Conservation (phyloP, 2,797 vertebrate species). For the Helostoma temminkii region DNA sequence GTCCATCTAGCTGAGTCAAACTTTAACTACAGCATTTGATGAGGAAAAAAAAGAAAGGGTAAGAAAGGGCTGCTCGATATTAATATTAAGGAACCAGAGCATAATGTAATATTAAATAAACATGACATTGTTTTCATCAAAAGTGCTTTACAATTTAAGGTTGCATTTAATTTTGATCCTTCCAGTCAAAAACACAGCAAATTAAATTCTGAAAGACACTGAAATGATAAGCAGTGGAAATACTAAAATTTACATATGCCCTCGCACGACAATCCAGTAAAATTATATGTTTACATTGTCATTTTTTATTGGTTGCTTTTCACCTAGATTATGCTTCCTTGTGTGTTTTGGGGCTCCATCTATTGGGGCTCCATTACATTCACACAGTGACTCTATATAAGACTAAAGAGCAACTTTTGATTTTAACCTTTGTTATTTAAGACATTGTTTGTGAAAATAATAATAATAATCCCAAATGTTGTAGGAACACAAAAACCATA, state of each 20-base stretch:
- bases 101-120: background rate
- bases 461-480: conserved; percentile 71
- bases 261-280: background rate
- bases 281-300: background rate
- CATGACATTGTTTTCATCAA: background rate
- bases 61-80: too few relatives aligned
- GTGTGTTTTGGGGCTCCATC: background rate
- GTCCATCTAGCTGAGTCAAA: conserved; percentile 2
- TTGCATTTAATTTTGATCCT: background rate
- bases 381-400: background rate
- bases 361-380: background rate
- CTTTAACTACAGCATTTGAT: conserved; percentile 6
- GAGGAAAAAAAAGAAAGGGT: background rate
- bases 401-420: conserved; percentile 18
- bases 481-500: conserved; percentile 74
- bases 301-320: background rate
- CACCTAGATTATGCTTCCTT: background rate
- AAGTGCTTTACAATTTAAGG: background rate
- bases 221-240: background rate
- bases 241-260: background rate
- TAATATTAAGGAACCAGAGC: background rate
- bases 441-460: conserved; percentile 31
- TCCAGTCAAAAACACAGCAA: background rate
- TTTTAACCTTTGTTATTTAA: conserved; percentile 40
- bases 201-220: background rate